Evolutionary conservation across 1,140 invertebrate species (phyloP).

Genomic region (Olivierus martensii): DNA sequence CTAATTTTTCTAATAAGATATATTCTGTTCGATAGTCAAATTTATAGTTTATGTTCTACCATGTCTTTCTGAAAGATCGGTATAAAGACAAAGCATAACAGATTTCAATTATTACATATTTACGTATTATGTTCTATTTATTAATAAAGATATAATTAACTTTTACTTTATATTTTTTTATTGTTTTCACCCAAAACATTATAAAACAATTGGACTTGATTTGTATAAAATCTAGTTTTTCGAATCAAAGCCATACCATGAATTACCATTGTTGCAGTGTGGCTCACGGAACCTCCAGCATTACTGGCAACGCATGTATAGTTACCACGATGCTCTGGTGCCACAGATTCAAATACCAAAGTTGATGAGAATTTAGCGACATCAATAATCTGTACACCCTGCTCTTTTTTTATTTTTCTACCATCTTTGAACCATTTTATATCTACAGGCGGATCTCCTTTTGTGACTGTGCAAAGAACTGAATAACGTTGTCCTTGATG

Average conservation of each 20-base stretch:
- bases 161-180: too few relatives aligned
- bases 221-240: too few relatives aligned
- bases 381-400: conserved; percentile 7
- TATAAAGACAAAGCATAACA: too few relatives aligned
- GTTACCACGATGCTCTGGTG: conserved; percentile 47
- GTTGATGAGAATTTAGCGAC: conserved; percentile 21
- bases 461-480: conserved; percentile 67
- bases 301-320: conserved; percentile 57
- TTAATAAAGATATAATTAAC: too few relatives aligned
- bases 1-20: too few relatives aligned
- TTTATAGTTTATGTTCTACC: too few relatives aligned
- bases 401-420: conserved; percentile 3
- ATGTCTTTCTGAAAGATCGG: too few relatives aligned
- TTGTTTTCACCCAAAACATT: too few relatives aligned
- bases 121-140: too few relatives aligned
- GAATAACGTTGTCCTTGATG: conserved; percentile 70
- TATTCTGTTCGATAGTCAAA: too few relatives aligned
- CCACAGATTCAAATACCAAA: conserved; percentile 21
- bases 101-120: too few relatives aligned
- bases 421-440: conserved; percentile 29
- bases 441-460: conserved; percentile 50
- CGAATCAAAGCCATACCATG: conserved; percentile 35
- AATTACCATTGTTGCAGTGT: conserved; percentile 48
- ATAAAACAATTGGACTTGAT: too few relatives aligned
- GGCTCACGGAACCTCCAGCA: conserved; percentile 41